phyloP scores from a whole-genome alignment of 1,140 invertebrate species.

The Bombus pascuorum region DNA sequence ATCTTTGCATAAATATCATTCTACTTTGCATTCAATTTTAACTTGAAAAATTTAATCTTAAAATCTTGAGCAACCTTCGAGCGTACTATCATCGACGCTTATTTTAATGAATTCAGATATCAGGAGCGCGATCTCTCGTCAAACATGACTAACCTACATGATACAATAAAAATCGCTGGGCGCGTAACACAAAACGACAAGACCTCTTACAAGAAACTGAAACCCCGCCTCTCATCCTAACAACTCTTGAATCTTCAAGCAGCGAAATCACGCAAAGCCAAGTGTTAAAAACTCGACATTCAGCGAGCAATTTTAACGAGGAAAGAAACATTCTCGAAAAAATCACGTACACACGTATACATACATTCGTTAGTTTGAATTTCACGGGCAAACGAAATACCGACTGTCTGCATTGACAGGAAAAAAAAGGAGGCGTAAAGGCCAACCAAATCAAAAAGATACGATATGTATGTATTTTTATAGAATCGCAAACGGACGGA shows the following conservation, averaged over 20 bases:
- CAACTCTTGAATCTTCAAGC: too few relatives aligned
- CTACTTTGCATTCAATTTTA: neutral
- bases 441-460: neutral
- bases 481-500: neutral
- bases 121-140: too few relatives aligned
- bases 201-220: too few relatives aligned
- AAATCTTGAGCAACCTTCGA: too few relatives aligned
- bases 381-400: neutral
- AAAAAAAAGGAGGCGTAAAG: neutral
- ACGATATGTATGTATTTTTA: conserved; percentile 10
- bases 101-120: too few relatives aligned
- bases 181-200: too few relatives aligned
- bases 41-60: neutral
- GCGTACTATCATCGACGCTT: too few relatives aligned
- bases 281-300: neutral
- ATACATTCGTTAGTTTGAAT: neutral
- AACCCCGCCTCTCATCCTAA: too few relatives aligned
- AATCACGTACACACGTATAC: neutral
- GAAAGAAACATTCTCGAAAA: neutral
- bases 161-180: too few relatives aligned
- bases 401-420: too few relatives aligned
- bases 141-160: too few relatives aligned
- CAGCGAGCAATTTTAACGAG: neutral
- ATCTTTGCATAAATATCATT: neutral
- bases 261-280: neutral